phyloP scores from a whole-genome alignment of 2,888 invertebrate genomes.

The Cataglyphis cursor region DNA sequence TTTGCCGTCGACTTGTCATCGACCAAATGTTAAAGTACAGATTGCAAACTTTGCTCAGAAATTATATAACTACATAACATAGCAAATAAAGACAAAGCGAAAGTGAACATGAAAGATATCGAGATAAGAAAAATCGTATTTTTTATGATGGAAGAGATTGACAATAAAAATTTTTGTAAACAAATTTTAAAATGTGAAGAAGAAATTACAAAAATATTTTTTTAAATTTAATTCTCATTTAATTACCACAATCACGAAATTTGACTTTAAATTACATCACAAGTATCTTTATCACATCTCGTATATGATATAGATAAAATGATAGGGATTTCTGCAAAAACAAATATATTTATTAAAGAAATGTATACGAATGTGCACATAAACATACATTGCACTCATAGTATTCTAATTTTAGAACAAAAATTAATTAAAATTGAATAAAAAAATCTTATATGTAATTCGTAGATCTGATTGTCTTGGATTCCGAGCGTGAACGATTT shows the following conservation, averaged over 20 bases:
- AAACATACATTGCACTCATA: neutral
- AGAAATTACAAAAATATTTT: neutral
- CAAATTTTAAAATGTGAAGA: neutral
- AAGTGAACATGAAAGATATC: neutral
- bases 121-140: neutral
- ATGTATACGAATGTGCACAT: neutral
- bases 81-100: too few species aligned
- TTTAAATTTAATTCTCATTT: neutral
- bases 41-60: neutral
- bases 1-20: neutral
- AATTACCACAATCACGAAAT: neutral
- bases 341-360: neutral
- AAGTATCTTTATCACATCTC: neutral
- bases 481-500: slow-evolving; percentile 72
- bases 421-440: slow-evolving; percentile 69
- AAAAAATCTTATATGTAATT: slow-evolving; percentile 61
- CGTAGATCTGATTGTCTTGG: slow-evolving; percentile 56
- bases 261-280: slow-evolving; percentile 9
- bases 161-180: neutral
- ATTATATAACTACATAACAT: neutral
- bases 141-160: neutral
- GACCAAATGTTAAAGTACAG: neutral
- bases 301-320: neutral
- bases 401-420: slow-evolving; percentile 57
- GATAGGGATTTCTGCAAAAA: neutral